These are phyloP conservation scores for Pantherophis alleghaniensis DNA, from an alignment of 2,797 vertebrate genomes.

Conservation along the genomic window DNA sequence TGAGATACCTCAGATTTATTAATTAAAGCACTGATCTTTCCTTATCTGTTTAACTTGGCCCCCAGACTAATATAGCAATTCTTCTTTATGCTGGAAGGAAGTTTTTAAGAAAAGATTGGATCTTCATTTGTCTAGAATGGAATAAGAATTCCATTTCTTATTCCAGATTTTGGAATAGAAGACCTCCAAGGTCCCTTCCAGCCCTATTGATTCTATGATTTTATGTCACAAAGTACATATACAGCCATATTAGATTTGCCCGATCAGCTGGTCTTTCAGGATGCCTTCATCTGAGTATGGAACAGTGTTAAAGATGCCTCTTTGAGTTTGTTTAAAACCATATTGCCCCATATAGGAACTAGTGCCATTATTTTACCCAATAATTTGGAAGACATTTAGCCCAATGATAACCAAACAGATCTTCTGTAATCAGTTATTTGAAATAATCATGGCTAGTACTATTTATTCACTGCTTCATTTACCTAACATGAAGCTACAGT, in stretches of 20 bases:
- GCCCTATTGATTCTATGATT: not conserved
- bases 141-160: not conserved
- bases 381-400: slow-evolving; percentile 37
- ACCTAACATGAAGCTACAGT: not conserved
- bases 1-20: slow-evolving; percentile 27
- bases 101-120: not conserved
- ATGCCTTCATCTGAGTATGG: slow-evolving; percentile 12
- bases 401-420: slow-evolving; percentile 31
- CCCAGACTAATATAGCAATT: slow-evolving; percentile 41
- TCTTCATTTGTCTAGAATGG: not conserved
- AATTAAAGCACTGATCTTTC: slow-evolving; percentile 43
- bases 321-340: slow-evolving; percentile 47
- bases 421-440: slow-evolving; percentile 45
- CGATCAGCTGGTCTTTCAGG: slow-evolving; percentile 36
- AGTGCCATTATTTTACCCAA: slow-evolving; percentile 49
- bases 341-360: slow-evolving; percentile 37
- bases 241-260: slow-evolving; percentile 36
- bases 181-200: not conserved
- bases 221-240: slow-evolving; percentile 34
- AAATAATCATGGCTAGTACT: slow-evolving; percentile 46
- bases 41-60: not conserved
- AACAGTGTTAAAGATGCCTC: slow-evolving; percentile 43
- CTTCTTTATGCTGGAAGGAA: slow-evolving; percentile 15
- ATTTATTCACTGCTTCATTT: slow-evolving; percentile 53
- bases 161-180: not conserved